phyloP scores from a whole-genome alignment of 2,888 invertebrate genomes.

The Ornithoptera alexandrae region DNA sequence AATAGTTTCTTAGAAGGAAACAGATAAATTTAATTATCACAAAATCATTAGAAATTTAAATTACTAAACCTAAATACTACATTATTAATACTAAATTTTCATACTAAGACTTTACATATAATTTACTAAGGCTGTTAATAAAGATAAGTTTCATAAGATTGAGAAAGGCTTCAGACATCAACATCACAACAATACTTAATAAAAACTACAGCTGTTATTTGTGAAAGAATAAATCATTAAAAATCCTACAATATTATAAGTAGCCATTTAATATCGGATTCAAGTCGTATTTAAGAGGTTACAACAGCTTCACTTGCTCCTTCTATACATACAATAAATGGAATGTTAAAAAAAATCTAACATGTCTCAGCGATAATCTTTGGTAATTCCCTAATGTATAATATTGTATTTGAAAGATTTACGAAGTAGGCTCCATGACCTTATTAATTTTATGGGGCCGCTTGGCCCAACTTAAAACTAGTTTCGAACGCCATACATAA shows the following conservation, averaged over 20 bases:
- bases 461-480: constrained; percentile 56
- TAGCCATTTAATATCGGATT: constrained; percentile 8
- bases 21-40: too few relatives aligned
- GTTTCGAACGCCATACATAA: constrained; percentile 46
- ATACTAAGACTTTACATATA: too few relatives aligned
- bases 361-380: constrained; percentile 23
- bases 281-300: constrained; percentile 23
- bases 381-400: constrained; percentile 37
- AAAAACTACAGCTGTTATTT: neutral
- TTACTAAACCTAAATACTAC: too few relatives aligned
- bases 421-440: constrained; percentile 58
- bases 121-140: too few relatives aligned
- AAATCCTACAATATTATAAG: neutral
- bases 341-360: constrained; percentile 25
- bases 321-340: constrained; percentile 13
- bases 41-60: too few relatives aligned
- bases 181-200: too few relatives aligned
- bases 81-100: too few relatives aligned
- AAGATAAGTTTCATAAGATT: neutral
- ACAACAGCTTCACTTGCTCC: constrained; percentile 11
- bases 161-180: neutral
- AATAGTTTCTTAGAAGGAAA: too few relatives aligned
- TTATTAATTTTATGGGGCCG: constrained; percentile 73
- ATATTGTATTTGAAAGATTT: constrained; percentile 55
- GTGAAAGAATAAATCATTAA: constrained; percentile 2